These are phyloP conservation scores for Callorhinus ursinus DNA, from an alignment of 2,113 vertebrate genomes.

Conservation along the genomic window DNA sequence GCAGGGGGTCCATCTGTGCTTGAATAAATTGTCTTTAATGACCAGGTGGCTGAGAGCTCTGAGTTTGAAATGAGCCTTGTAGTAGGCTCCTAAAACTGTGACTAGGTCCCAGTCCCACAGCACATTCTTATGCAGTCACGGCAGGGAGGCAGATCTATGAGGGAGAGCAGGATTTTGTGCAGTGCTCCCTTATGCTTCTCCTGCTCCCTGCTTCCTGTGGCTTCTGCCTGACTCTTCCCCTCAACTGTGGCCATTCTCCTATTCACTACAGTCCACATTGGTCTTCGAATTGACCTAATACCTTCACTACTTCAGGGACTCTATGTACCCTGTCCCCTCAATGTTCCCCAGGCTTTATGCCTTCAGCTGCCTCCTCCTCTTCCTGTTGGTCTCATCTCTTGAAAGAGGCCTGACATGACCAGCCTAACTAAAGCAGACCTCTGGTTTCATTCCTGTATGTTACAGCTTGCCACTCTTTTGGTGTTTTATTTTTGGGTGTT, in stretches of 20 bases:
- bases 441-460: background rate
- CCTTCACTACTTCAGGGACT: background rate
- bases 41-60: background rate
- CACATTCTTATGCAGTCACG: background rate
- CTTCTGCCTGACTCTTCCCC: background rate
- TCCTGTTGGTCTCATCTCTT: background rate
- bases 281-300: background rate
- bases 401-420: background rate
- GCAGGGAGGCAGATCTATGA: background rate
- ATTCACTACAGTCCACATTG: background rate
- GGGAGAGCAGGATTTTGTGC: background rate
- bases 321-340: background rate
- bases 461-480: background rate
- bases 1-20: background rate
- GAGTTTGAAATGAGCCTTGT: background rate
- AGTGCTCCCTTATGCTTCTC: fast-evolving
- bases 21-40: background rate
- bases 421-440: background rate
- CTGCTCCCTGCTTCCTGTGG: too few species aligned
- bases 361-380: background rate
- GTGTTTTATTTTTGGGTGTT: background rate
- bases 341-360: background rate
- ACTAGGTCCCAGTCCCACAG: background rate
- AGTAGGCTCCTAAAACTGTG: background rate
- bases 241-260: background rate